Evolutionary conservation across 2,888 invertebrate species (phyloP), one percentile per base, ranked within the genome.

Genomic region (Crematogaster levior): DNA sequence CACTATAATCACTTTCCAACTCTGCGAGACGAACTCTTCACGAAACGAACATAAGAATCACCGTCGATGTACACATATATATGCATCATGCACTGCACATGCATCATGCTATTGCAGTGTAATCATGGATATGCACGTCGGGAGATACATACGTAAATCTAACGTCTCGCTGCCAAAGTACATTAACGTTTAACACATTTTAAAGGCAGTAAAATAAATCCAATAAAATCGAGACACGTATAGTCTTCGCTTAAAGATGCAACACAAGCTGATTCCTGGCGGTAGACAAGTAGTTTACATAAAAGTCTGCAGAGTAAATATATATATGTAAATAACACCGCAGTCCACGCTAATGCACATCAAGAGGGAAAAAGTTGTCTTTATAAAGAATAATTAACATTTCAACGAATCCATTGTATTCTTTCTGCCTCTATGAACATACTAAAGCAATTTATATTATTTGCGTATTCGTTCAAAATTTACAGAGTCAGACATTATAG

Each of bases 1-100:
- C 75, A 63, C 74, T 73, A 61, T 89, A 87, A 88, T 88, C 84
- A 81, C 82, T 84, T 66, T 80, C 82, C 72, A 70, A n/a, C 68
- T 56, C 34, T n/a, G 24, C 61, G 48, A n/a, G 48, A 48, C 48
- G 48, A 51, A 51, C 48, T 51, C 48, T n/a, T 61, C 77, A 63
- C 77, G 86, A 60, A 79, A 83, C 53, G 63, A 60, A 85, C 81
- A 81, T 84, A 82, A 84, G 79, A 82, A 75, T 73, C 83, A 70
- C 27, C 81, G 18, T 24, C 48, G 65, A 43, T 21, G 18, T 37
- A 18, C 46, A 30, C 12, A 1, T 60, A 34, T 43, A 7, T 7
- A 34, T 21, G 30, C 6, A n/a, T n/a, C n/a, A n/a, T n/a, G n/a
- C n/a, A n/a, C n/a, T 7, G 24, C n/a, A 18, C 30, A 24, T 24